phyloP scores from a whole-genome alignment of 2,797 vertebrate genomes.

The Arrhamphus sclerolepis region DNA sequence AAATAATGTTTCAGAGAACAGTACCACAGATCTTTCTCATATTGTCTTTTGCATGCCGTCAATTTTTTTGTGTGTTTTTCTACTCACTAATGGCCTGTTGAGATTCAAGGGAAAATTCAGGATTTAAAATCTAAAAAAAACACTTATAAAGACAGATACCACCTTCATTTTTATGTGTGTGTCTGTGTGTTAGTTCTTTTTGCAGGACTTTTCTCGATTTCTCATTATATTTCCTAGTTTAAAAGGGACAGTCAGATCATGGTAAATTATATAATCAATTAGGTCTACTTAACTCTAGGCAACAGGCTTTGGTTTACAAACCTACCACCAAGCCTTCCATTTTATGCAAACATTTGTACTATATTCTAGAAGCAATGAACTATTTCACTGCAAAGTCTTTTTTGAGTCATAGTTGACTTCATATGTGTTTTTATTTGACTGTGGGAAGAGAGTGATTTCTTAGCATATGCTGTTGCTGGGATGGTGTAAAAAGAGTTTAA shows the following conservation, averaged over 20 bases:
- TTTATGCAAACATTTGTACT: neutral
- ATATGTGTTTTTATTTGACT: too few relatives aligned
- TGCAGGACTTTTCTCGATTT: conserved; percentile 4
- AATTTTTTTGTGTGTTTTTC: conserved; percentile 38
- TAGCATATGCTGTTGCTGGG: too few relatives aligned
- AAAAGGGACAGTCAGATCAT: conserved; percentile 19
- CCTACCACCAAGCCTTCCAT: conserved; percentile 40
- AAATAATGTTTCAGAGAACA: conserved; percentile 88
- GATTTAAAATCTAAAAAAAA: conserved; percentile 38
- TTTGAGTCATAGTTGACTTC: too few relatives aligned
- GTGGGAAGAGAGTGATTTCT: too few relatives aligned
- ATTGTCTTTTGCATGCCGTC: conserved; percentile 65
- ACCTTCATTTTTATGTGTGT: conserved; percentile 7
- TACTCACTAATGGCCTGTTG: conserved; percentile 57
- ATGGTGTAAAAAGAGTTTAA: too few relatives aligned
- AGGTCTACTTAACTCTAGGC: conserved; percentile 21
- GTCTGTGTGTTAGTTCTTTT: conserved; percentile 9
- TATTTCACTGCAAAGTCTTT: too few relatives aligned
- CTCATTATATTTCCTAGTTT: conserved; percentile 15
- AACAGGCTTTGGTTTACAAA: conserved; percentile 17
- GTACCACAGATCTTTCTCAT: conserved; percentile 80
- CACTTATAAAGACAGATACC: conserved; percentile 34
- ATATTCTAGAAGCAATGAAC: neutral
- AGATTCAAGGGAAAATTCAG: conserved; percentile 49
- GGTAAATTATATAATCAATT: conserved; percentile 49